phyloP scores from a whole-genome alignment of 2,797 vertebrate genomes.

The Anniella stebbinsi region DNA sequence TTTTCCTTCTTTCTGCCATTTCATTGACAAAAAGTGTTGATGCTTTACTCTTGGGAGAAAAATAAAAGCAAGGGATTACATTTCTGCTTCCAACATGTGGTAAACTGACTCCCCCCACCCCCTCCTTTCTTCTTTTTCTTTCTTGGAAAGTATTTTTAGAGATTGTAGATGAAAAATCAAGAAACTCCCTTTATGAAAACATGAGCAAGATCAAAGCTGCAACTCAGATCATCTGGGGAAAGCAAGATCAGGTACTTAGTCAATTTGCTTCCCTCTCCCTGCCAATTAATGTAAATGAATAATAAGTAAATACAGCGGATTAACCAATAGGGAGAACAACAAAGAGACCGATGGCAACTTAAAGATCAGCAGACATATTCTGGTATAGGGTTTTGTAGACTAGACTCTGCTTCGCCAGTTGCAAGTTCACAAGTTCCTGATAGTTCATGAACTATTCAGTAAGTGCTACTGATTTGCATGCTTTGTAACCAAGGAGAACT shows the following conservation, averaged over 20 bases:
- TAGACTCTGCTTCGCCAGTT: background rate
- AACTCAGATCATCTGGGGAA: slow-evolving; percentile 95
- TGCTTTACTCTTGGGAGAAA: background rate
- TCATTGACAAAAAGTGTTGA: background rate
- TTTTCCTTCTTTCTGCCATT: background rate
- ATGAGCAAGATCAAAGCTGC: slow-evolving; percentile 89
- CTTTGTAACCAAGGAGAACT: accelerated
- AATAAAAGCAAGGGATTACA: background rate
- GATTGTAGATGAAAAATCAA: slow-evolving; percentile 85
- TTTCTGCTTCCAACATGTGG: background rate
- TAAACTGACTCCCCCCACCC: slow-evolving; percentile 29
- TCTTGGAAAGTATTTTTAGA: slow-evolving; percentile 87
- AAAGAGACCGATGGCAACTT: too few species aligned
- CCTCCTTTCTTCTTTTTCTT: slow-evolving; percentile 55
- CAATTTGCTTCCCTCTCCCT: background rate
- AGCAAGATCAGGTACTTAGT: slow-evolving; percentile 89
- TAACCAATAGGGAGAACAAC: background rate
- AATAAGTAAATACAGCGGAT: background rate
- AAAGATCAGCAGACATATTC: background rate
- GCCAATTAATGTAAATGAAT: accelerated
- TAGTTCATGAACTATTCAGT: background rate
- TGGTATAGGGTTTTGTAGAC: background rate
- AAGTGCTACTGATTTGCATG: accelerated
- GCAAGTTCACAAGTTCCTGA: background rate
- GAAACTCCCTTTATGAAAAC: slow-evolving; percentile 86